A percentile compares a stretch with the other conserved stretches of the same genome.
These are phyloP conservation scores for Coccyzus lansbergi DNA, from an alignment of 2,797 vertebrate genomes.

Conservation along the genomic window DNA sequence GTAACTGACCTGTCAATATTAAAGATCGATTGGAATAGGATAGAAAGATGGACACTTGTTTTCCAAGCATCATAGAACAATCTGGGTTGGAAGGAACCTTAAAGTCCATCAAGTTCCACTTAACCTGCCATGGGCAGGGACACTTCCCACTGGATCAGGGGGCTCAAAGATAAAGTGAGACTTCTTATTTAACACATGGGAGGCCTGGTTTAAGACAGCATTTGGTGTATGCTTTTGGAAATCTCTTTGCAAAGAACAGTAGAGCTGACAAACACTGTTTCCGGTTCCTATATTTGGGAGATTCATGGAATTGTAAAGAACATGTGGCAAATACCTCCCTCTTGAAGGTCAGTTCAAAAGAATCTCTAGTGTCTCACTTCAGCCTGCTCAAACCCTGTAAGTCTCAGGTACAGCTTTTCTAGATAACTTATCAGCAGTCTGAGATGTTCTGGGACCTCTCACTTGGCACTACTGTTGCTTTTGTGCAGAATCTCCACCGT, in stretches of 20 bases:
- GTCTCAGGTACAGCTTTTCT: background rate
- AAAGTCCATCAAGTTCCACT: too few relatives aligned
- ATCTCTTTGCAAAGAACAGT: background rate
- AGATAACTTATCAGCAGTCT: background rate
- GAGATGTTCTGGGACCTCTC: background rate
- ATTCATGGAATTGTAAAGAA: background rate
- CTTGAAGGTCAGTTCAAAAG: background rate
- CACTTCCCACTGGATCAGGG: too few relatives aligned
- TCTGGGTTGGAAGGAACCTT: too few relatives aligned
- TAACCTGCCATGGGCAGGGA: too few relatives aligned
- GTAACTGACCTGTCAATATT: background rate
- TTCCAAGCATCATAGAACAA: background rate
- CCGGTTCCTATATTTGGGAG: background rate
- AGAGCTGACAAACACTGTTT: background rate
- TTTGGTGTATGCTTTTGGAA: background rate
- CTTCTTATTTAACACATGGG: background rate
- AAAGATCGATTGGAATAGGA: background rate
- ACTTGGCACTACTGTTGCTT: background rate
- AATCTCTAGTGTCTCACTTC: background rate
- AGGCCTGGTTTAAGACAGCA: background rate
- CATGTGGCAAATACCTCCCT: background rate
- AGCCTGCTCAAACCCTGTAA: background rate
- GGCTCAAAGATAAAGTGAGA: background rate
- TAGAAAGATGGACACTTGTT: background rate
- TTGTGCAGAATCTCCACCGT: background rate